Base-by-base conservation (phyloP, 2,888 invertebrate species). In the Abrostola triplasia region DNA sequence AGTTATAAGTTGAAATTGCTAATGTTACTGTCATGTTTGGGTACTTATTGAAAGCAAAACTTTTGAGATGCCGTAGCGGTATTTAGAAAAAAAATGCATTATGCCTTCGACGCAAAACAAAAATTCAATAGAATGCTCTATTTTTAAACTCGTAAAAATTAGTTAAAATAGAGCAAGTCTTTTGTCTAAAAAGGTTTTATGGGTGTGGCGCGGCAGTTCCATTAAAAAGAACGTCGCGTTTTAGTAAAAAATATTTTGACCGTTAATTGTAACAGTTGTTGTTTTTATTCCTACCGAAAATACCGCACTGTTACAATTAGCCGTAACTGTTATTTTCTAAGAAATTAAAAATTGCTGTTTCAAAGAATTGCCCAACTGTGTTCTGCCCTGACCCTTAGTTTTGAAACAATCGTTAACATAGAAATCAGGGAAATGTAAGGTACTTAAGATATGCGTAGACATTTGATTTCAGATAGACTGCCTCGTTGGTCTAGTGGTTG, bases 181-280 rank as follows among this genome's bases (percentile, higher is more conserved):
- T 83, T 88, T 88, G 85, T 88, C 67, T 80, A 64, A 62, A 69
- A 65, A 73, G 66, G 51, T 73, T 82, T 84, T 85, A 77, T 70
- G 70, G 70, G 57, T 62, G 59, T 64, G 57, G 56, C 69, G 67
- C 63, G 54, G 67, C 67, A 67, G 70, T 65, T 64, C 75, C 64
- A 76, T 75, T 71, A 79, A 72, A 78, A 70, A 63, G 44, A 49
- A 36, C 13, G 51, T 47, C 56, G 38, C 47, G 44, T 11, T 57
- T 50, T 74, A 76, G 69, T 75, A 77, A 80, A 85, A 86, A 88
- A 83, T 77, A 79, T 80, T 42, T 70, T 68, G 67, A 76, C 89
- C 85, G 89, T 90, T 91, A 91, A 89, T 89, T 90, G 88, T 90
- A 90, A 88, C 90, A 90, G 88, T 72, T 36, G 76, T 80, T 86